Base-by-base conservation (phyloP, 23 tunicate species). In the Styela clava region DNA sequence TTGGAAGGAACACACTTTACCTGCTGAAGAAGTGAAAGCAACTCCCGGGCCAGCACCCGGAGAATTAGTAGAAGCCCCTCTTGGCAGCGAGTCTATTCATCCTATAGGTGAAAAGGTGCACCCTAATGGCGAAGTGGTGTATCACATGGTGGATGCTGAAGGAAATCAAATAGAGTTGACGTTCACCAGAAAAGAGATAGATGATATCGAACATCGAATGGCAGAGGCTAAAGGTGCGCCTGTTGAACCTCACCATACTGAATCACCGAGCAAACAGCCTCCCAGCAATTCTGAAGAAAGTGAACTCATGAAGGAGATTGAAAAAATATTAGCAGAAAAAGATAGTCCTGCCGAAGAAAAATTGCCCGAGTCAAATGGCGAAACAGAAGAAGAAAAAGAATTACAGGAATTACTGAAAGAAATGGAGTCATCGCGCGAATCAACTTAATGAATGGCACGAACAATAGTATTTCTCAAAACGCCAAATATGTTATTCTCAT, bases 151-250 rank as follows among this genome's bases (percentile, higher is more conserved):
- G 3, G 77, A 71, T 34, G 2, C 34, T 12, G 77, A 71, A 3
- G 77, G 77, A 31, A 71, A 71, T 32, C 77, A 35, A 32, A 71
- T 71, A 3, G 24, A 71, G 5, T 16, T 71, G 35, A 22, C 32
- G 3, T 28, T 71, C 35, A 32, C 24, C 7, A 3, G 24, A 12
- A 32, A 33, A 22, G 35, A 71, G 5, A 71, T 71, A 19, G 77
- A 71, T 5, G 37, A 71, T 16, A 71, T 71, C 77, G 35, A 28
- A 22, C 77, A 71, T 22, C 3, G 35, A 16, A 71, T 71, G 77
- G 70, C 70, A 27, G 16, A 5, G 31, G 30, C 70, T 65, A 44
- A 44, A 12, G 56, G 56, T 44, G 7, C 56, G 12, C 56, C 56
- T 12, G 12, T 44, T 12, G 56, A 44, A 44, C 56, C 56, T 5